Evolutionary conservation across 53 echinoderm and acorn worm species (phyloP).

Genomic region (Holothuria scabra): DNA sequence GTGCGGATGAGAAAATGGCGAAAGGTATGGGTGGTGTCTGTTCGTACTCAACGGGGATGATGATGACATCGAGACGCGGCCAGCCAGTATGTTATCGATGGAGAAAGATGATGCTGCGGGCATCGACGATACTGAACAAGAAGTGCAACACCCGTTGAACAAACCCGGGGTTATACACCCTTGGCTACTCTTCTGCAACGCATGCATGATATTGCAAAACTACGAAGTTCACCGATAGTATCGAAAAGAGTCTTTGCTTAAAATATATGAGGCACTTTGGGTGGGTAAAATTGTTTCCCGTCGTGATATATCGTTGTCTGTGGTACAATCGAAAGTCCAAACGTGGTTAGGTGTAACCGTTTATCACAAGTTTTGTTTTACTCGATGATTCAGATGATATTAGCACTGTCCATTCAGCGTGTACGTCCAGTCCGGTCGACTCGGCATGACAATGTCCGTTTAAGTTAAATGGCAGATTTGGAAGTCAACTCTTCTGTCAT

Average conservation of each 20-base stretch:
- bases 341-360: too few species aligned
- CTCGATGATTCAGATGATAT: too few species aligned
- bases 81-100: conserved; percentile 88
- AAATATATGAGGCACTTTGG: too few species aligned
- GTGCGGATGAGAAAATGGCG: conserved; percentile 66
- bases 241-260: too few species aligned
- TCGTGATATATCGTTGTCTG: too few species aligned
- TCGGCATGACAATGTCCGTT: conserved; percentile 1
- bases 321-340: too few species aligned
- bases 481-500: conserved; percentile 34
- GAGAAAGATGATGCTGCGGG: conserved; percentile 76
- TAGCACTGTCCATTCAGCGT: too few species aligned
- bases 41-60: conserved; percentile 50
- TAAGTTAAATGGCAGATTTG: conserved; percentile 16
- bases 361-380: too few species aligned
- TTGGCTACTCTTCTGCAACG: not conserved
- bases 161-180: not conserved
- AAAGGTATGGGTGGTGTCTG: conserved; percentile 73
- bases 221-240: too few species aligned
- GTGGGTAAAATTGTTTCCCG: too few species aligned
- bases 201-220: conserved; percentile 9
- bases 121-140: conserved; percentile 43
- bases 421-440: too few species aligned
- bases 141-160: conserved; percentile 25
- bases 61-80: conserved; percentile 59